These are phyloP conservation scores for Ginglymostoma cirratum DNA, from an alignment of 2,113 vertebrate species.

Conservation along the genomic window DNA sequence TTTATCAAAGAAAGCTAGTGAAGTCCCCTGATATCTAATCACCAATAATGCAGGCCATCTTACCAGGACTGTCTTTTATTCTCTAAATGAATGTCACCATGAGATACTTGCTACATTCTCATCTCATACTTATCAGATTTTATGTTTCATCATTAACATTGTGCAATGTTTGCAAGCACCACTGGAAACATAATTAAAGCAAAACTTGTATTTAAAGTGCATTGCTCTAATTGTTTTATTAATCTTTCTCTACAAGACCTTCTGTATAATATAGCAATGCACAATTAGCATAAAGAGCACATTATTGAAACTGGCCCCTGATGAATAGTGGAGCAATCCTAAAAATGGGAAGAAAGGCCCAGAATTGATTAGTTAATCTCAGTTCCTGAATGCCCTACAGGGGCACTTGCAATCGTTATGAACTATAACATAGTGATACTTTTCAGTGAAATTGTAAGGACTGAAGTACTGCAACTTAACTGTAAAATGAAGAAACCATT, in stretches of 20 bases:
- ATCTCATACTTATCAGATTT: neutral
- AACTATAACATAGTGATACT: neutral
- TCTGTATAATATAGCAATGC: neutral
- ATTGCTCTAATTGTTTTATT: neutral
- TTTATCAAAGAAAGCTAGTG: constrained; percentile 17
- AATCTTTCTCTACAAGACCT: neutral
- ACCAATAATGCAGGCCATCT: neutral
- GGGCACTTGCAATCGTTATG: constrained; percentile 3
- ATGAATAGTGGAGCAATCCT: neutral
- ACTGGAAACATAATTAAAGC: neutral
- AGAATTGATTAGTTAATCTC: neutral
- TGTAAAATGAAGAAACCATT: neutral
- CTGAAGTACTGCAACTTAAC: neutral
- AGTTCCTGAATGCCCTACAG: neutral
- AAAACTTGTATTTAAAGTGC: neutral
- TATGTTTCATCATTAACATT: neutral
- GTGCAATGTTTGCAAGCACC: neutral
- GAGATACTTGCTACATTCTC: neutral
- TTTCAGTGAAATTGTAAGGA: neutral
- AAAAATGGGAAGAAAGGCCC: constrained; percentile 16
- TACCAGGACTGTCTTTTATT: neutral
- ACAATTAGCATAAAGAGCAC: constrained; percentile 9
- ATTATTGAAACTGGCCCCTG: neutral
- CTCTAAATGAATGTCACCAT: constrained; percentile 4
- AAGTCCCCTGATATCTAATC: constrained; percentile 32